Percentiles rank a stretch among this genome's conserved stretches.
These are phyloP conservation scores for Lytechinus pictus DNA, from an alignment of 35 echinoderm and acorn worm genomes.

Conservation along the genomic window DNA sequence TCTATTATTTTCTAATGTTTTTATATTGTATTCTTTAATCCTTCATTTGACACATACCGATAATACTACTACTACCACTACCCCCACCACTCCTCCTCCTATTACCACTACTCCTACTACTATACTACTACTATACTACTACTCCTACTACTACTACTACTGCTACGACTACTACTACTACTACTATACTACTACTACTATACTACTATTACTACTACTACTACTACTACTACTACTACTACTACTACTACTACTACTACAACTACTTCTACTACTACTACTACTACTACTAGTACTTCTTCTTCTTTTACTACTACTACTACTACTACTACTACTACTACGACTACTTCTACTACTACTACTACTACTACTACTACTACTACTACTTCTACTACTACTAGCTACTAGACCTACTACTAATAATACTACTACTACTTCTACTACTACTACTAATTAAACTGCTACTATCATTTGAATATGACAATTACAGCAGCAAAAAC, in stretches of 20 bases:
- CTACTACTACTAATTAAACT: no score
- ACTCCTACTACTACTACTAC: no score
- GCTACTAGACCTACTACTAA: no score
- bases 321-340: constrained; percentile 9
- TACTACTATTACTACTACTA: not conserved
- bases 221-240: constrained; percentile 18
- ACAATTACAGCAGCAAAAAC: no score
- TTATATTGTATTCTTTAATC: no score
- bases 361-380: not conserved
- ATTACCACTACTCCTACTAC: no score
- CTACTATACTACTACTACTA: no score
- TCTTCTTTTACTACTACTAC: not conserved
- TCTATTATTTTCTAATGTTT: no score
- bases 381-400: not conserved
- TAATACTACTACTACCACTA: not conserved
- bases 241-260: constrained; percentile 18
- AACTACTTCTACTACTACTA: not conserved
- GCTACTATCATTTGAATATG: not conserved
- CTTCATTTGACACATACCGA: not conserved
- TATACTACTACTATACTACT: no score
- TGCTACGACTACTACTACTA: no score
- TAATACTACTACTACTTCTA: no score
- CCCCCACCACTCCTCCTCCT: no score
- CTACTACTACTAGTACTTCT: not conserved
- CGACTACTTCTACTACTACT: constrained; percentile 18